phyloP scores from a whole-genome alignment of 2,888 invertebrate genomes.

The Athrips mouffetella region DNA sequence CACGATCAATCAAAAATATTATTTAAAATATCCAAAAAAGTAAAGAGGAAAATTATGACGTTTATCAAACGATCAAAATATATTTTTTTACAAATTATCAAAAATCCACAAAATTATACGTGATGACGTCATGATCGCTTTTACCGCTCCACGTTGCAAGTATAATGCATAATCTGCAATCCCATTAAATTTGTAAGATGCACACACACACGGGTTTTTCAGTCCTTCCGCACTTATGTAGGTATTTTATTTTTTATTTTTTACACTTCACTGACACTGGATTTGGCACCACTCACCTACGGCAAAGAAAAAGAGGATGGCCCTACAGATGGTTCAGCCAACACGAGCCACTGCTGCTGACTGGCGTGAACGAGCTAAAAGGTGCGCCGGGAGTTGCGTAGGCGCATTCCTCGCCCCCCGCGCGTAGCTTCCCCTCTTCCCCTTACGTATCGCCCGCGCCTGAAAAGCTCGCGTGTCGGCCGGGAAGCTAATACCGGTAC shows the following conservation, averaged over 20 bases:
- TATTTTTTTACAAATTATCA: too few species aligned
- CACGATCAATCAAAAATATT: too few species aligned
- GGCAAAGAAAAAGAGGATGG: slow-evolving; percentile 71
- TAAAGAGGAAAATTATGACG: too few species aligned
- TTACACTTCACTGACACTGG: slow-evolving; percentile 5
- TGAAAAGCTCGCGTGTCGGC: slow-evolving; percentile 14
- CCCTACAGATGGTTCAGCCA: slow-evolving; percentile 82
- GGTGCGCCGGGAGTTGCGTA: slow-evolving; percentile 68
- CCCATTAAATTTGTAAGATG: too few species aligned
- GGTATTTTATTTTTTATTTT: slow-evolving; percentile 24
- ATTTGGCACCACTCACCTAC: slow-evolving; percentile 68
- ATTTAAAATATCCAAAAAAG: too few species aligned
- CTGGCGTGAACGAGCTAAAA: slow-evolving; percentile 73
- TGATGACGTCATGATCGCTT: background rate
- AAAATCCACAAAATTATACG: background rate
- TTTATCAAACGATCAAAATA: too few species aligned
- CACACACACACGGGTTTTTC: background rate
- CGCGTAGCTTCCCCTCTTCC: slow-evolving; percentile 29
- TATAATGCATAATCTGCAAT: background rate
- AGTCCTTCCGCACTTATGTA: slow-evolving; percentile 18
- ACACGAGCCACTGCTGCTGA: slow-evolving; percentile 77
- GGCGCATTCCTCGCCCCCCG: slow-evolving; percentile 48
- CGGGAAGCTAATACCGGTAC: slow-evolving; percentile 22
- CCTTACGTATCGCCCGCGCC: background rate
- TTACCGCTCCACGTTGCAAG: background rate